These are phyloP conservation scores for Naja naja DNA, from an alignment of 2,113 vertebrate species.

Conservation along the genomic window DNA sequence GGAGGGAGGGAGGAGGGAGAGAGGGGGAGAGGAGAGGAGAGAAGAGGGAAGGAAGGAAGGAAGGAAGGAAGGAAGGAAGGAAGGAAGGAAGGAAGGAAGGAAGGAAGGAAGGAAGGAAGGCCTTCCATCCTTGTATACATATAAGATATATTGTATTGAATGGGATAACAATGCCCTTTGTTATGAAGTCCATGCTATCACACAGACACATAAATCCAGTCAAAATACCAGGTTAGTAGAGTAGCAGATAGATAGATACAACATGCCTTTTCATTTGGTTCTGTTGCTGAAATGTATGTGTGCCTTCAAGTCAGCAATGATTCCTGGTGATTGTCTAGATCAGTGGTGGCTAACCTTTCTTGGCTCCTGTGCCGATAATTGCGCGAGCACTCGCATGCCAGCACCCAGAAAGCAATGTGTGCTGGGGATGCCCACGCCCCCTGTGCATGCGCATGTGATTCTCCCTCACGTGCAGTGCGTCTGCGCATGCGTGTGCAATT, in stretches of 20 bases:
- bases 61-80: background rate
- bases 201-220: background rate
- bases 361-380: too few species aligned
- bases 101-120: background rate
- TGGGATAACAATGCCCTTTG: background rate
- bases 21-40: too few species aligned
- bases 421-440: too few species aligned
- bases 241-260: background rate
- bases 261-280: background rate
- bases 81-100: too few species aligned
- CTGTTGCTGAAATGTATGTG: background rate
- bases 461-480: too few species aligned
- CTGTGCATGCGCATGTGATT: too few species aligned
- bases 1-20: background rate
- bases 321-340: background rate
- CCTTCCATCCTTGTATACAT: background rate
- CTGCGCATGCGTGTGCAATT: too few species aligned
- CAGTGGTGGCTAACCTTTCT: too few species aligned
- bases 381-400: too few species aligned
- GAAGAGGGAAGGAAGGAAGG: too few species aligned
- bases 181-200: background rate
- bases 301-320: background rate
- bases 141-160: background rate
- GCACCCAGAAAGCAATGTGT: too few species aligned
- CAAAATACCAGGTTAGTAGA: background rate